These are phyloP conservation scores for Gryllus longicercus DNA, from an alignment of 2,888 invertebrate species.

Conservation along the genomic window DNA sequence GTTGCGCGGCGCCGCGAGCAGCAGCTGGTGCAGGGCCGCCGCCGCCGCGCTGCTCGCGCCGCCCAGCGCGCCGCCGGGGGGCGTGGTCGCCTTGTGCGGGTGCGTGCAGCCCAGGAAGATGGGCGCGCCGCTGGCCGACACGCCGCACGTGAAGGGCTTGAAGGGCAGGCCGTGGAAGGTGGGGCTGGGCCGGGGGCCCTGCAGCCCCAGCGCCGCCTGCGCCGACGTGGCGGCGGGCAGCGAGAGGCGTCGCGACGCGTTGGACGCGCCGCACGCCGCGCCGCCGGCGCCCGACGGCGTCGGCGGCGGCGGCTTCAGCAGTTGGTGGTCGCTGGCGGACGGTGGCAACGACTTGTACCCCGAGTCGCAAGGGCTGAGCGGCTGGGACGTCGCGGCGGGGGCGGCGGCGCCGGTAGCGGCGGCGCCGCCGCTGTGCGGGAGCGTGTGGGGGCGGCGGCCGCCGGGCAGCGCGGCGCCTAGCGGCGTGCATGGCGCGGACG, in stretches of 20 bases:
- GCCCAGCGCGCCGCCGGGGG: conserved; percentile 43
- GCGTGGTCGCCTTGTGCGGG: conserved; percentile 40
- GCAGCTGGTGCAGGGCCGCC: conserved; percentile 65
- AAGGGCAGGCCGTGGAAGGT: conserved; percentile 61
- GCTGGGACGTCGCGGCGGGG: conserved; percentile 41
- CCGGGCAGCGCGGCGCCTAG: conserved; percentile 24
- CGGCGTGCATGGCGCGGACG: conserved; percentile 21
- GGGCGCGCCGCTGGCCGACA: conserved; percentile 49
- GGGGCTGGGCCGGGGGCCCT: conserved; percentile 58
- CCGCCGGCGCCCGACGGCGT: conserved; percentile 31
- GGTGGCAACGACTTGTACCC: conserved; percentile 57
- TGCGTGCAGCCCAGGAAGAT: conserved; percentile 51
- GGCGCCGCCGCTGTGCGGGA: conserved; percentile 29
- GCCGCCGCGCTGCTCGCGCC: conserved; percentile 59
- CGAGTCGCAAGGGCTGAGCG: conserved; percentile 49
- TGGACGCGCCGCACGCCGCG: background rate
- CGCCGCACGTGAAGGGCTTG: conserved; percentile 48
- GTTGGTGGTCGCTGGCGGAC: conserved; percentile 61
- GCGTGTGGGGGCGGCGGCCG: conserved; percentile 30
- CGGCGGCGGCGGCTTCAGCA: conserved; percentile 47
- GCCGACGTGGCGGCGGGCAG: conserved; percentile 49
- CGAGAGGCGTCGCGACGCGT: conserved; percentile 21
- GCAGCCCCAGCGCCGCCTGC: conserved; percentile 51
- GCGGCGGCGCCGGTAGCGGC: conserved; percentile 26
- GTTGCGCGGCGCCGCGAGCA: conserved; percentile 63